phyloP scores from a whole-genome alignment of 1,140 invertebrate species.

The Penaeus japonicus region DNA sequence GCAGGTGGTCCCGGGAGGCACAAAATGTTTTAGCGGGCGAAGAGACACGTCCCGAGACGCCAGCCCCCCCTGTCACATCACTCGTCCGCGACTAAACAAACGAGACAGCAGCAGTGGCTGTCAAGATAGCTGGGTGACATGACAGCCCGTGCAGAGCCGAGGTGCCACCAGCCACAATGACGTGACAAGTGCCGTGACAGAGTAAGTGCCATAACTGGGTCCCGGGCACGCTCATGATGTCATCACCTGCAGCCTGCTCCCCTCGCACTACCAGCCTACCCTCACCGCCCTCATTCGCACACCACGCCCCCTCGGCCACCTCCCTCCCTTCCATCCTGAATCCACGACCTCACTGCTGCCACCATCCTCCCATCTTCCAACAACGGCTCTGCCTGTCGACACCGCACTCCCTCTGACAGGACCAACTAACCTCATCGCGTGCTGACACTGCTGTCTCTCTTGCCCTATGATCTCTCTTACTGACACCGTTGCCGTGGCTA shows the following conservation, averaged over 20 bases:
- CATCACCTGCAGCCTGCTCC: not conserved
- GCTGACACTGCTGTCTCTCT: no score
- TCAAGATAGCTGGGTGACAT: constrained; percentile 18
- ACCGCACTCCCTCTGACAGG: no score
- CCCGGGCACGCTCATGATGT: constrained; percentile 17
- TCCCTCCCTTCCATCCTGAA: not conserved
- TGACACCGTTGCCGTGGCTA: no score
- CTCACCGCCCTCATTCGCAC: not conserved
- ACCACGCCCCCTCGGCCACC: not conserved
- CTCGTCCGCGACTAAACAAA: constrained; percentile 2
- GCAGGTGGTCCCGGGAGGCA: no score
- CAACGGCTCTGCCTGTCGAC: no score
- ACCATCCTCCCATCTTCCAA: no score
- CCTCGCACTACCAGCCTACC: not conserved
- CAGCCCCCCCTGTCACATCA: not conserved
- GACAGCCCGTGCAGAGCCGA: not conserved
- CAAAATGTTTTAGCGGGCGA: no score
- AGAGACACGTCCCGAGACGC: no score
- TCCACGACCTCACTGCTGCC: not conserved
- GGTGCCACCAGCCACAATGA: constrained; percentile 14
- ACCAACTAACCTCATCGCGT: no score
- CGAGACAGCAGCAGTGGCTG: not conserved
- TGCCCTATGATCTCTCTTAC: no score
- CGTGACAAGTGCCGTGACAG: constrained; percentile 4
- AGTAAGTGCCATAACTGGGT: constrained; percentile 18